Conservation (phyloP, 2,888 invertebrate species). For the Ectemnius continuus region DNA sequence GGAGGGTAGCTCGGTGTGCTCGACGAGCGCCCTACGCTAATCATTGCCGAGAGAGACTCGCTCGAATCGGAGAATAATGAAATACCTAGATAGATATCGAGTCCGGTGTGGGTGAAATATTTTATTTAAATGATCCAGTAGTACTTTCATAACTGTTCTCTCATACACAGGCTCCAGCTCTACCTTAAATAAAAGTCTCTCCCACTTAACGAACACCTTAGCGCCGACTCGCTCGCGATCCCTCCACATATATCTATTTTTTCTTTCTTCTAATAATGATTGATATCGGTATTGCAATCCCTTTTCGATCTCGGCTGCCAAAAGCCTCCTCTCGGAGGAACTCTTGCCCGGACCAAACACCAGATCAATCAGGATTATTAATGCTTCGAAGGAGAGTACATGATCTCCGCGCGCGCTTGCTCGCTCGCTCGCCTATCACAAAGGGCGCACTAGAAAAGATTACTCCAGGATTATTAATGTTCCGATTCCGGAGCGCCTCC, state of each 20-base stretch:
- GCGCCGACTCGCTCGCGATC: neutral
- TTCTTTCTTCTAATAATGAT: neutral
- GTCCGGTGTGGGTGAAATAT: neutral
- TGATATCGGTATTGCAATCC: neutral
- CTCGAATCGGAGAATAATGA: neutral
- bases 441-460: neutral
- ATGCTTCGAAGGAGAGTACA: slow-evolving; percentile 14
- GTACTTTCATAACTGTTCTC: neutral
- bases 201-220: neutral
- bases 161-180: neutral
- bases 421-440: no score
- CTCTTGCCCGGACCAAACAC: neutral
- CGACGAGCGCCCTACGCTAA: no score
- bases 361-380: slow-evolving; percentile 29
- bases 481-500: neutral
- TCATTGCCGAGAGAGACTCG: neutral
- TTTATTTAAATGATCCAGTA: slow-evolving; percentile 2
- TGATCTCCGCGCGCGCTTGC: neutral
- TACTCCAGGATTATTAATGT: slow-evolving; percentile 25
- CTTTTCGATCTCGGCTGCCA: neutral
- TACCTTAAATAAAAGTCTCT: neutral
- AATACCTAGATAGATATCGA: neutral
- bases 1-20: neutral
- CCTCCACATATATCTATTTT: neutral
- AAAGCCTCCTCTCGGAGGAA: no score